Evolutionary conservation across 2,888 invertebrate species (phyloP).

Genomic region (Drosophila leonis): DNA sequence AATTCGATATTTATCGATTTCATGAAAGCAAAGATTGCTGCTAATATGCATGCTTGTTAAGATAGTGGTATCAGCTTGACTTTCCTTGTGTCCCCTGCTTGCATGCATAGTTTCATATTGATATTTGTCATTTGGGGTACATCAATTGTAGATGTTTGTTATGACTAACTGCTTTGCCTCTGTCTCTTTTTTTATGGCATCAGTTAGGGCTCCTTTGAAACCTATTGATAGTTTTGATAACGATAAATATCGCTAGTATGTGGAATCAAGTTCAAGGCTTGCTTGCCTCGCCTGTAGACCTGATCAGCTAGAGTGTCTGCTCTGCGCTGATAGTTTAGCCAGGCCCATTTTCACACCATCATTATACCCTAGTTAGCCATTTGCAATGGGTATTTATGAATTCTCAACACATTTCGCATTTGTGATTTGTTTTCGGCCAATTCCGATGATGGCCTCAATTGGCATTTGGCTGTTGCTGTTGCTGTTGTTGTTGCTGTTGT

Average conservation of each 20-base stretch:
- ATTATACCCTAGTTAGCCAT: constrained; percentile 7
- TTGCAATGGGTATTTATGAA: constrained; percentile 7
- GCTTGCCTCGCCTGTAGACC: no score
- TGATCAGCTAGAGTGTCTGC: background rate
- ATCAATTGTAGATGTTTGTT: no score
- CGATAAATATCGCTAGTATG: no score
- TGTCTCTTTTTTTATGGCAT: background rate
- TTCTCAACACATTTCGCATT: constrained; percentile 25
- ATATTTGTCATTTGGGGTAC: no score
- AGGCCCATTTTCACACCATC: background rate
- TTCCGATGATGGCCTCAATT: constrained; percentile 48
- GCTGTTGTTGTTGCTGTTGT: background rate
- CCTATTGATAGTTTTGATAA: no score
- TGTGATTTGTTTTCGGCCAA: constrained; percentile 11
- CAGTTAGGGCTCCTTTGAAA: background rate
- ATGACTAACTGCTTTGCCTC: no score
- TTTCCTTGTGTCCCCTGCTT: background rate
- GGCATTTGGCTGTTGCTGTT: constrained; percentile 2
- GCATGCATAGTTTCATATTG: background rate
- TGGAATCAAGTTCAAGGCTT: no score
- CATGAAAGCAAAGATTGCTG: no score
- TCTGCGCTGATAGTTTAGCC: no score
- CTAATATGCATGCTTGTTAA: background rate
- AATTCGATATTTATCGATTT: no score
- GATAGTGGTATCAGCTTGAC: background rate